A percentile compares a stretch with the other conserved stretches of the same genome.
Evolutionary conservation across 2,113 vertebrate species (phyloP).

Genomic region (Philantomba maxwellii): DNA sequence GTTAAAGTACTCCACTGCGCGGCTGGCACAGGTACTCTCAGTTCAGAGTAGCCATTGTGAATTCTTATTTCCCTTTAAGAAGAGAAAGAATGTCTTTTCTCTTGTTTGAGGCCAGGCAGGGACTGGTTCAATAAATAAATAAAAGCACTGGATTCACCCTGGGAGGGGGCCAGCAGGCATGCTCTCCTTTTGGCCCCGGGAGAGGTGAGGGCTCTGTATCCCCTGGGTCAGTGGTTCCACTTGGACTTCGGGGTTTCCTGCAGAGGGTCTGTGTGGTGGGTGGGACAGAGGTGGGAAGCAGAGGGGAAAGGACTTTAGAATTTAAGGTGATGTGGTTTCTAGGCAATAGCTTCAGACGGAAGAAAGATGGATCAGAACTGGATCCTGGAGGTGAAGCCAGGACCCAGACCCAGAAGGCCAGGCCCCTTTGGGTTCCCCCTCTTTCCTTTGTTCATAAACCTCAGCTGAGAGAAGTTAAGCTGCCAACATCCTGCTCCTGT

Average conservation of each 20-base stretch:
- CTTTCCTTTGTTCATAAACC: background rate
- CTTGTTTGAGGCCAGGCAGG: background rate
- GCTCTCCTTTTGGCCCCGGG: background rate
- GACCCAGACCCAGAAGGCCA: background rate
- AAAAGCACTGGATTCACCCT: background rate
- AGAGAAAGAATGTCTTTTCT: background rate
- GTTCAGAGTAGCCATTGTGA: background rate
- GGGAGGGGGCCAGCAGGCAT: background rate
- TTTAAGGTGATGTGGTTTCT: background rate
- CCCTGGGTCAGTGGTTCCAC: background rate
- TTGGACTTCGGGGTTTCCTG: background rate
- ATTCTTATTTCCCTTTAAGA: background rate
- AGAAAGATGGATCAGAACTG: background rate
- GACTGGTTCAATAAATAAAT: background rate
- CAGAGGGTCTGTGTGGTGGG: background rate
- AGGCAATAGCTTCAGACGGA: background rate
- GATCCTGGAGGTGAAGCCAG: background rate
- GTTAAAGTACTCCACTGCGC: background rate
- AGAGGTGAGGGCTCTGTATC: background rate
- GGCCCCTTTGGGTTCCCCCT: background rate
- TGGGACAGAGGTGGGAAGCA: background rate
- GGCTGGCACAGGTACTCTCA: background rate
- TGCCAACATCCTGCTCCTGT: background rate
- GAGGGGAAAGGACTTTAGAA: background rate
- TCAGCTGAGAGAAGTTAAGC: background rate